Conservation (phyloP, 2,113 vertebrate genomes). For the Nipponia nippon region DNA sequence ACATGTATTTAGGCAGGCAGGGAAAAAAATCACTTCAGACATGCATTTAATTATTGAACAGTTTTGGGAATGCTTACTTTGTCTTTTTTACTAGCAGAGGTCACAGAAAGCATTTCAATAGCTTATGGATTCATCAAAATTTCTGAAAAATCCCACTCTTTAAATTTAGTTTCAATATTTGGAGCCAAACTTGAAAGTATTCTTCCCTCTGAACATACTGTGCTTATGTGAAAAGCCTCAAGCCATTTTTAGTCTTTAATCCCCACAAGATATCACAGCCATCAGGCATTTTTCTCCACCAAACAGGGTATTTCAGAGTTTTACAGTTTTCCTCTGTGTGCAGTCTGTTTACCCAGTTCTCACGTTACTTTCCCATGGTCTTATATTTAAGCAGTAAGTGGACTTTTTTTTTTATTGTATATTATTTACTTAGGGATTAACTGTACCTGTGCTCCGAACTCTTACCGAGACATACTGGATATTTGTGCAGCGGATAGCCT, state of each 20-base stretch:
- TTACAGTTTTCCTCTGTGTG: slow-evolving; percentile 4
- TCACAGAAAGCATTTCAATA: background rate
- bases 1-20: slow-evolving; percentile 12
- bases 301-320: background rate
- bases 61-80: background rate
- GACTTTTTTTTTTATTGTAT: background rate
- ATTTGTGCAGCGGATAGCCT: background rate
- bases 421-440: background rate
- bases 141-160: slow-evolving; percentile 27
- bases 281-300: slow-evolving; percentile 3
- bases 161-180: slow-evolving; percentile 51
- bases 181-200: slow-evolving; percentile 44
- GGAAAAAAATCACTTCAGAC: background rate
- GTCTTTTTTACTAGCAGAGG: background rate
- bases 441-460: background rate
- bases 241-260: slow-evolving; percentile 71
- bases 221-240: slow-evolving; percentile 46
- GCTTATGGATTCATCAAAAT: slow-evolving; percentile 1
- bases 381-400: background rate
- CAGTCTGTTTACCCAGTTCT: background rate
- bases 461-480: background rate
- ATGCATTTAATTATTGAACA: background rate
- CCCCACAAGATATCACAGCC: slow-evolving; percentile 51
- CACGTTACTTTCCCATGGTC: background rate
- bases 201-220: slow-evolving; percentile 19